phyloP scores from a whole-genome alignment of 2,113 vertebrate species.

The Coptodon rendalli region DNA sequence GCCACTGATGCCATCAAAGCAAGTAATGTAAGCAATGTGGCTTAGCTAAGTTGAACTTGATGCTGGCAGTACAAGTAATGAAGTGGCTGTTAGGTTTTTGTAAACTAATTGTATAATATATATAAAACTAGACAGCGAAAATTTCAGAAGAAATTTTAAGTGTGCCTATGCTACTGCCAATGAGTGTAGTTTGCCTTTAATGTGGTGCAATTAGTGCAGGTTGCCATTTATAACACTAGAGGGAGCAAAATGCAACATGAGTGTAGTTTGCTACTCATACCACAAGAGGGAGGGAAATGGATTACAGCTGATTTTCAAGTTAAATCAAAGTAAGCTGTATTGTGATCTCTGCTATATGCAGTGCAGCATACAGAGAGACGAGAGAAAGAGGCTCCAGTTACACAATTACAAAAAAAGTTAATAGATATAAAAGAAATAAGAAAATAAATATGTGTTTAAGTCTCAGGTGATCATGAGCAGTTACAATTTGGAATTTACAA shows the following conservation, averaged over 20 bases:
- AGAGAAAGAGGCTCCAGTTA: not conserved
- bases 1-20: too few relatives aligned
- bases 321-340: not conserved
- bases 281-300: not conserved
- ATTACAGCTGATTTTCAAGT: not conserved
- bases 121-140: not conserved
- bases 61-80: too few relatives aligned
- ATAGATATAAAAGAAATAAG: too few relatives aligned
- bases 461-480: rapidly evolving
- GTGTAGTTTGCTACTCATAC: rapidly evolving
- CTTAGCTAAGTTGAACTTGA: too few relatives aligned
- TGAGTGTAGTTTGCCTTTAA: not conserved
- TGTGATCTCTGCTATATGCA: not conserved
- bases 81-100: too few relatives aligned
- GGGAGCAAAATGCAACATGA: not conserved
- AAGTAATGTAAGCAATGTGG: too few relatives aligned
- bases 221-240: not conserved
- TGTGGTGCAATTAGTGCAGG: not conserved
- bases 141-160: not conserved
- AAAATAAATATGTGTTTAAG: too few relatives aligned
- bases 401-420: rapidly evolving
- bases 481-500: not conserved
- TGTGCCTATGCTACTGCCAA: rapidly evolving
- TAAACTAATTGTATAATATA: too few relatives aligned
- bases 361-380: not conserved